Conservation (phyloP, 2,113 vertebrate species). For the Pithys albifrons region DNA sequence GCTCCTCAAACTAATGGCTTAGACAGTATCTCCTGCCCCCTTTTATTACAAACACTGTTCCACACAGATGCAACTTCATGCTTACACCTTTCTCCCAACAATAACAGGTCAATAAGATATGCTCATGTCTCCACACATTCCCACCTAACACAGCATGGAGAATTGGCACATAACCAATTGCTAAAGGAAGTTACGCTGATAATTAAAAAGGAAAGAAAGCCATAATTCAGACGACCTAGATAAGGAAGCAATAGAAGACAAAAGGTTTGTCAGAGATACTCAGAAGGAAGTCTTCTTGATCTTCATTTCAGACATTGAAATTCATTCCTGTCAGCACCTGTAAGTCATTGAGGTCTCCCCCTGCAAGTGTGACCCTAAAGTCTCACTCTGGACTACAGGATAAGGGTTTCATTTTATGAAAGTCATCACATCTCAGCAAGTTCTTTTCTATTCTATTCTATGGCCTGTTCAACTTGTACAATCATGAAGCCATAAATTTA, state of each 20-base stretch:
- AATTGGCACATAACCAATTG: background rate
- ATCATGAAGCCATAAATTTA: rapidly evolving
- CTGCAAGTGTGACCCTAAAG: rapidly evolving
- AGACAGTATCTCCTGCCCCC: too few relatives aligned
- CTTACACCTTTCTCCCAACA: background rate
- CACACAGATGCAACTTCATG: background rate
- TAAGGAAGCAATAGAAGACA: background rate
- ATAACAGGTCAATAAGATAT: too few relatives aligned
- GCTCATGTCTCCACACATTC: background rate
- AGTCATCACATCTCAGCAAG: too few relatives aligned
- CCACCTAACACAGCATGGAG: rapidly evolving
- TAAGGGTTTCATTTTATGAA: background rate
- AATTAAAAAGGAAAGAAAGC: background rate
- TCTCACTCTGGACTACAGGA: background rate
- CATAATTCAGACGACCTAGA: background rate
- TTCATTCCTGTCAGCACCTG: background rate
- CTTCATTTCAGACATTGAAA: background rate
- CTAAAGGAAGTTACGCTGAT: background rate
- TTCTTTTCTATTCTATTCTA: background rate
- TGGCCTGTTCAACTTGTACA: background rate
- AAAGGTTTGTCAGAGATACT: background rate
- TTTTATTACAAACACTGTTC: background rate
- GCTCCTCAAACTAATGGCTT: background rate
- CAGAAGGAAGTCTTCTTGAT: background rate
- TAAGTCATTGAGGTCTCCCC: background rate